These are phyloP conservation scores for Andrena bucephala DNA, from an alignment of 2,888 invertebrate species.

Conservation along the genomic window DNA sequence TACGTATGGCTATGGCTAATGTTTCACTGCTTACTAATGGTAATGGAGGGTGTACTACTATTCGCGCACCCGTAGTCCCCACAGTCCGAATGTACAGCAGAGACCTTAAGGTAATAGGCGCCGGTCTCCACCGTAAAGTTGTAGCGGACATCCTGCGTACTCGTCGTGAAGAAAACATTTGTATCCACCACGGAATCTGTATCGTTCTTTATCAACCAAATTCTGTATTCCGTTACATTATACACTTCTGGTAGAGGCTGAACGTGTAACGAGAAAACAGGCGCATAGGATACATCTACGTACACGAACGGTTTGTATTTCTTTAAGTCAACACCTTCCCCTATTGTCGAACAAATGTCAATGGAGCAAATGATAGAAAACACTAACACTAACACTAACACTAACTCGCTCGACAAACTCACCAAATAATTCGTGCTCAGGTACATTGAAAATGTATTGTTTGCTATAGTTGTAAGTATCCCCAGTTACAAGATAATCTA, in stretches of 20 bases:
- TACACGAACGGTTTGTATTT: slow-evolving; percentile 80
- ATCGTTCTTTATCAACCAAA: slow-evolving; percentile 80
- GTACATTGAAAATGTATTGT: slow-evolving; percentile 80
- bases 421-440: slow-evolving; percentile 78
- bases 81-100: slow-evolving; percentile 79
- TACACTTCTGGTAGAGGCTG: slow-evolving; percentile 79
- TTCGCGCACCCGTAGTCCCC: slow-evolving; percentile 78
- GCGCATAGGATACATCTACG: slow-evolving; percentile 78
- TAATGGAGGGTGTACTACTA: slow-evolving; percentile 80
- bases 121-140: slow-evolving; percentile 77
- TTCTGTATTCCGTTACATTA: slow-evolving; percentile 79
- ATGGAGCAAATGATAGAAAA: not conserved
- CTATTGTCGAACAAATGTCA: slow-evolving; percentile 32
- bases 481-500: slow-evolving; percentile 75
- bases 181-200: slow-evolving; percentile 68
- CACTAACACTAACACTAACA: too few species aligned
- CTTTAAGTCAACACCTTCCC: slow-evolving; percentile 62
- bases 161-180: slow-evolving; percentile 48
- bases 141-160: slow-evolving; percentile 67
- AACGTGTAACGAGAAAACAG: slow-evolving; percentile 75
- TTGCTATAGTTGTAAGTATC: slow-evolving; percentile 76
- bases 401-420: slow-evolving; percentile 30
- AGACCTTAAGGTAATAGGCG: slow-evolving; percentile 80
- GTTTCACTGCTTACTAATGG: slow-evolving; percentile 74
- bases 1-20: not conserved